These are phyloP conservation scores for Patiria pectinifera DNA, from an alignment of 53 echinoderm and acorn worm species.

Conservation along the genomic window DNA sequence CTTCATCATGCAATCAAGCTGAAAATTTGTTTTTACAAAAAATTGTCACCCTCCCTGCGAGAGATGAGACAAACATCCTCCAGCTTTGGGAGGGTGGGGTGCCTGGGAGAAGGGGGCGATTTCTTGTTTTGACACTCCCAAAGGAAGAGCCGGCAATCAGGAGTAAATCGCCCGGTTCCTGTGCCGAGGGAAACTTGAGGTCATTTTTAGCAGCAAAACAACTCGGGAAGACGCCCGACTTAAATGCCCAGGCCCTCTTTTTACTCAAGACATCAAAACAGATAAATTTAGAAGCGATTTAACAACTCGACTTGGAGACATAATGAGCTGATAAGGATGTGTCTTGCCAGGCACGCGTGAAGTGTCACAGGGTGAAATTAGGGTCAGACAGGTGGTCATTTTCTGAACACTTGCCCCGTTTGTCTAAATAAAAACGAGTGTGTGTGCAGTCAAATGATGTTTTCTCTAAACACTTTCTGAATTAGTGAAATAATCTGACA, in stretches of 20 bases:
- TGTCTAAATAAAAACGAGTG: too few relatives aligned
- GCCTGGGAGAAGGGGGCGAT: background rate
- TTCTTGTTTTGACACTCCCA: conserved; percentile 66
- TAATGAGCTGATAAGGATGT: too few relatives aligned
- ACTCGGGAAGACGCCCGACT: conserved; percentile 24
- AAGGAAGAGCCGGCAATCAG: conserved; percentile 55
- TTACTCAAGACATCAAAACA: background rate
- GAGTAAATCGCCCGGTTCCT: conserved; percentile 59
- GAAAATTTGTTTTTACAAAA: background rate
- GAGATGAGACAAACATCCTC: conserved; percentile 3
- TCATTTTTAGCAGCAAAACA: conserved; percentile 32
- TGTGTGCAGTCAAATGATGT: too few relatives aligned
- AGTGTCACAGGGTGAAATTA: too few relatives aligned
- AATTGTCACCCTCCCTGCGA: background rate
- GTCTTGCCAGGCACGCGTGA: too few relatives aligned
- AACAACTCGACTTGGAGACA: too few relatives aligned
- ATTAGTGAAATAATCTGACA: too few relatives aligned
- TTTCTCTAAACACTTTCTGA: too few relatives aligned
- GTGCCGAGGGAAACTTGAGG: conserved; percentile 47
- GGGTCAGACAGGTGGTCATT: too few relatives aligned
- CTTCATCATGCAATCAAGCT: background rate
- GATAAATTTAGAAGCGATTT: too few relatives aligned
- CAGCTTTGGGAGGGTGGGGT: background rate
- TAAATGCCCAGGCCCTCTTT: background rate
- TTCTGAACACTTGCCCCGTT: too few relatives aligned